Conservation (phyloP, 2,113 vertebrate species). For the Alouatta palliata region DNA sequence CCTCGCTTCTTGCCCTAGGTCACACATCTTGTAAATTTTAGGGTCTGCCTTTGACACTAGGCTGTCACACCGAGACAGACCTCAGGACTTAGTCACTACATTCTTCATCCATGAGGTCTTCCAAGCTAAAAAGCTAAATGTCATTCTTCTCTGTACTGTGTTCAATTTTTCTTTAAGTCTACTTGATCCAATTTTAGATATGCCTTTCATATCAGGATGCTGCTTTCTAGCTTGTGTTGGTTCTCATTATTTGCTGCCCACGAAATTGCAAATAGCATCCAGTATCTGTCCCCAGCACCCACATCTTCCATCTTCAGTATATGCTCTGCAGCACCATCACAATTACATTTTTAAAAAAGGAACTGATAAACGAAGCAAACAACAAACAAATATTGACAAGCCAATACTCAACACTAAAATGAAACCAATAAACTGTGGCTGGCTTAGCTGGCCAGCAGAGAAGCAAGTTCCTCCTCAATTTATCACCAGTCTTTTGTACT, state of each 20-base stretch:
- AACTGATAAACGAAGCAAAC: background rate
- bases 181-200: conserved; percentile 18
- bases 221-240: background rate
- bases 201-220: background rate
- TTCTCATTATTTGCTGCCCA: background rate
- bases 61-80: background rate
- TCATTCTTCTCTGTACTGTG: background rate
- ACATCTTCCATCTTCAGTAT: background rate
- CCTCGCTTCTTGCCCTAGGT: background rate
- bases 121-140: background rate
- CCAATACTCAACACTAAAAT: background rate
- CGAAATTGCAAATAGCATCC: background rate
- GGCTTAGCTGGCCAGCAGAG: background rate
- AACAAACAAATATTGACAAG: background rate
- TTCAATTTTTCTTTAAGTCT: background rate
- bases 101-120: background rate
- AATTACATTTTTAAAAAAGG: background rate
- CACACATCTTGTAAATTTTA: background rate
- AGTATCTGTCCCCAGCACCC: background rate
- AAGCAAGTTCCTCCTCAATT: background rate
- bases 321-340: background rate
- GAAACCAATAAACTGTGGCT: background rate
- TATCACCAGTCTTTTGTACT: too few relatives aligned
- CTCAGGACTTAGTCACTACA: background rate
- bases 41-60: background rate